phyloP scores from a whole-genome alignment of 1,140 invertebrate species.

The Steinernema feltiae region DNA sequence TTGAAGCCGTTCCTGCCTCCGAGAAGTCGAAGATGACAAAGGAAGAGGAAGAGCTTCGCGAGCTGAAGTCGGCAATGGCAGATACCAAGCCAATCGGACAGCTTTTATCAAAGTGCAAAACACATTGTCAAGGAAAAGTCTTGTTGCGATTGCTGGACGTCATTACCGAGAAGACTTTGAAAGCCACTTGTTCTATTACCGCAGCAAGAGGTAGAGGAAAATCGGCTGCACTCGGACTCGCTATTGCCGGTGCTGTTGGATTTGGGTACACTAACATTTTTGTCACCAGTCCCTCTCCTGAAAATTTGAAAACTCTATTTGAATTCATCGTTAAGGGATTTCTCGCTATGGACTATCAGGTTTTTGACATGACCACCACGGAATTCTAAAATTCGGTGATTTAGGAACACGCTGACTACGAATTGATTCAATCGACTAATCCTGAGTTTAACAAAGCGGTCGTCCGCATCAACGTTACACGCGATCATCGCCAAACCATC shows the following conservation, averaged over 20 bases:
- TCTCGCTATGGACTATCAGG: conserved; percentile 80
- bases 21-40: conserved; percentile 41
- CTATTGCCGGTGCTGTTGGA: conserved; percentile 68
- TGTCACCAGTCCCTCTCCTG: conserved; percentile 92
- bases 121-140: conserved; percentile 74
- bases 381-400: conserved; percentile 27
- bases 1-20: conserved; percentile 65
- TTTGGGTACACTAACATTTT: conserved; percentile 93
- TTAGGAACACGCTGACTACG: conserved; percentile 90
- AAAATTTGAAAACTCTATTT: conserved; percentile 95
- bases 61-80: conserved; percentile 71
- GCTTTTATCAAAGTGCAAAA: conserved; percentile 83
- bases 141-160: conserved; percentile 73
- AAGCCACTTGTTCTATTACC: conserved; percentile 85
- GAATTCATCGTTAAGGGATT: conserved; percentile 95
- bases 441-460: conserved; percentile 94
- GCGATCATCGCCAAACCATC: conserved; percentile 90
- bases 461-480: conserved; percentile 79
- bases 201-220: conserved; percentile 93
- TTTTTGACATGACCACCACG: conserved; percentile 28
- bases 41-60: conserved; percentile 64
- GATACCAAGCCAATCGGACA: conserved; percentile 83
- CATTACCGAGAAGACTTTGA: conserved; percentile 82
- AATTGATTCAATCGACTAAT: conserved; percentile 88
- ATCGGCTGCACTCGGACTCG: conserved; percentile 83